These are phyloP conservation scores for Misgurnus anguillicaudatus DNA, from an alignment of 2,113 vertebrate species.

Conservation along the genomic window DNA sequence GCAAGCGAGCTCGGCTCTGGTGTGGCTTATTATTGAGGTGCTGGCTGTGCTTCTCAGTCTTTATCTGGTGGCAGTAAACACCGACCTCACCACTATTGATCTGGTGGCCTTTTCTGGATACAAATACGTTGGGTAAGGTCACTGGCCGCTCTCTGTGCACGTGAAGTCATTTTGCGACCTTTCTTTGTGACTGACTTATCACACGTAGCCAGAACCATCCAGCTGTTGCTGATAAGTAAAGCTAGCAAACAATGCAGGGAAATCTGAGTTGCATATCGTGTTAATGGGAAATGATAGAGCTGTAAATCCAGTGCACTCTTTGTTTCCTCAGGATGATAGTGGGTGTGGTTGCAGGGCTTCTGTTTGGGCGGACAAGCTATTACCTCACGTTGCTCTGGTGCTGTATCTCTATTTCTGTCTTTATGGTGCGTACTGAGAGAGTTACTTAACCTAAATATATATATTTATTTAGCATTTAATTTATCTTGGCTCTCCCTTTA, in stretches of 20 bases:
- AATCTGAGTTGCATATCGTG: not conserved
- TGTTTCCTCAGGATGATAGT: conserved; percentile 83
- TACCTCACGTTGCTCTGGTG: conserved; percentile 87
- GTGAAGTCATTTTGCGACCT: not conserved
- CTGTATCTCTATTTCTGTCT: conserved; percentile 82
- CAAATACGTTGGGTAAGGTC: conserved; percentile 89
- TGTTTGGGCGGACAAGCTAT: conserved; percentile 85
- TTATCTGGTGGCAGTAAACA: conserved; percentile 85
- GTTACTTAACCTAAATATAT: not conserved
- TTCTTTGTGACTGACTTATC: not conserved
- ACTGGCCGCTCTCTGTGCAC: not conserved
- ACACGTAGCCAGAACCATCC: not conserved
- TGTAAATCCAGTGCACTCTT: not conserved
- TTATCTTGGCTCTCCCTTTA: too few relatives aligned
- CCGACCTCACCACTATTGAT: conserved; percentile 88
- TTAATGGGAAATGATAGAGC: too few relatives aligned
- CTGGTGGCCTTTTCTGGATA: conserved; percentile 89
- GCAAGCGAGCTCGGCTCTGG: conserved; percentile 87
- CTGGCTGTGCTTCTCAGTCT: conserved; percentile 83
- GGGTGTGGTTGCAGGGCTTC: conserved; percentile 80
- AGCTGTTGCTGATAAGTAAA: not conserved
- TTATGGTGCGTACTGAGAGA: conserved; percentile 75
- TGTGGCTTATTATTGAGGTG: conserved; percentile 90
- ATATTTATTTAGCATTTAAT: too few relatives aligned
- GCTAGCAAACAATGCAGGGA: not conserved